Evolutionary conservation across 2,797 vertebrate genomes (phyloP), one percentile per base, ranked within the genome.

Genomic region (Momotus momota): DNA sequence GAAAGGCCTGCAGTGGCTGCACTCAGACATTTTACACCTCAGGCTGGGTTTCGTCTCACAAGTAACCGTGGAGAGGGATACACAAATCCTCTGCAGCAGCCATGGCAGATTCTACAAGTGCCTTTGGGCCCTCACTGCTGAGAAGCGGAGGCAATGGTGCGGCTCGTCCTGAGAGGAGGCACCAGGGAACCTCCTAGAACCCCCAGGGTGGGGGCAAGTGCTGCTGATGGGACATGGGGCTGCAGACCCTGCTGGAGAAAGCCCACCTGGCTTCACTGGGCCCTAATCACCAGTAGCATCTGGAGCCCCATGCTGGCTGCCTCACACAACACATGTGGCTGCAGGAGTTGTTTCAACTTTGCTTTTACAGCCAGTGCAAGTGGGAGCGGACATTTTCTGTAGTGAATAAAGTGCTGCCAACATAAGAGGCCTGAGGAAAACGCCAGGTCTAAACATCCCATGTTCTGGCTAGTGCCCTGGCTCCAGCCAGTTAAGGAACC

Each of bases 201-300:
- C 6, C 21, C 18, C 12, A 4, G 3, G 3, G 12, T 4, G 2
- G 3, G 26, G 3, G 27, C 35, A 5, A 10, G 3, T 0, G 1
- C 29, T 57, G 45, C 64, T 1, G 0, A 38, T 0, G 1, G 70
- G 25, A 17, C 18, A 12, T 2, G 1, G 25, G 8, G 7, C 55
- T 58, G 18, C 57, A 49, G 31, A 58, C 46, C 23, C 26, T 41
- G 29, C 4, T 17, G 66, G 21, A 43, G 46, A 65, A 33, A 49
- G 29, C 26, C 26, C 1, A 3, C 18, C 12, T 0, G 2, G 21
- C 14, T 27, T 4, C 4, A 1, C 54, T 2, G 10, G 22, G 48
- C 26, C 22, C 41, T 22, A 40, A 40, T 23, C 43, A 31, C n/a
- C 40, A 15, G 33, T 3, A 0, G 23, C 3, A n/a, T 17, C 54